Conservation (phyloP, 2,797 vertebrate species). For the Passerculus sandwichensis region DNA sequence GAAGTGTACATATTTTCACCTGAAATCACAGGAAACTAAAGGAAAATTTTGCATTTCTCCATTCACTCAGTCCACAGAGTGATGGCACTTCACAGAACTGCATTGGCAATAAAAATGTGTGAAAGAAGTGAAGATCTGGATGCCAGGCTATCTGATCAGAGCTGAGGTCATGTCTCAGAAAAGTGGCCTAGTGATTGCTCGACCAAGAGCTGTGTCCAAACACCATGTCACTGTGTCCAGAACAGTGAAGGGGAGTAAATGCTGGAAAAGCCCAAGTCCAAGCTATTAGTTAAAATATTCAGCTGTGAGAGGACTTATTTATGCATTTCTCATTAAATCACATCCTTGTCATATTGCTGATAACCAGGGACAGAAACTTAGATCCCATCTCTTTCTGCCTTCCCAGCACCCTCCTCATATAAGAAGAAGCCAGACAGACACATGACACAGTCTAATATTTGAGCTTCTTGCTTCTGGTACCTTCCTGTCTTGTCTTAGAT, state of each 20-base stretch:
- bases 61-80: not conserved
- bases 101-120: not conserved
- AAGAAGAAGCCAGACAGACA: not conserved
- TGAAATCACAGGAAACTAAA: not conserved
- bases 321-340: not conserved
- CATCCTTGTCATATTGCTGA: not conserved
- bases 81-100: not conserved
- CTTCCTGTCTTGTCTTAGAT: not conserved
- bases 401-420: not conserved
- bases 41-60: not conserved
- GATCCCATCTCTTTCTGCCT: not conserved
- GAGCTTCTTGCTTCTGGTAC: not conserved
- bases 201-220: not conserved
- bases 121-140: conserved; percentile 4
- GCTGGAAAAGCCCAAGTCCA: not conserved
- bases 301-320: not conserved
- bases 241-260: not conserved
- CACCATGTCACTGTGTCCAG: not conserved
- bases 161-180: conserved; percentile 6
- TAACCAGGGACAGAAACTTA: not conserved
- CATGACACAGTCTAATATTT: not conserved
- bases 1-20: not conserved
- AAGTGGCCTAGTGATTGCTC: not conserved
- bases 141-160: not conserved
- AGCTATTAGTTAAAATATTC: not conserved